A percentile compares a stretch with the other conserved stretches of the same genome.
Evolutionary conservation across 2,113 vertebrate genomes (phyloP).

Genomic region (Elanoides forficatus): DNA sequence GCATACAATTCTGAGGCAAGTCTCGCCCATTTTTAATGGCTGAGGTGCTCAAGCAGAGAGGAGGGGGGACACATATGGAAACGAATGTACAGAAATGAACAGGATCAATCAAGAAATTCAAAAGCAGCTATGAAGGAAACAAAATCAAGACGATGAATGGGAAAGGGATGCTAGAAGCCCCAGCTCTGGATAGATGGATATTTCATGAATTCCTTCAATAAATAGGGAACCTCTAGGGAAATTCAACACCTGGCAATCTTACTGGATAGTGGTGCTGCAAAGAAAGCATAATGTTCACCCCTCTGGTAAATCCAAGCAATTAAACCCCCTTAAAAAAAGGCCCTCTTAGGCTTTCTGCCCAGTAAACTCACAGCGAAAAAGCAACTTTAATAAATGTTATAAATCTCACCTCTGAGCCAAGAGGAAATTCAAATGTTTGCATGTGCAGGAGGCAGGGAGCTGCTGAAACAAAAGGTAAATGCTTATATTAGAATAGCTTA

Average conservation of each 20-base stretch:
- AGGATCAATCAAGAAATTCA: neutral
- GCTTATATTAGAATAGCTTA: conserved; percentile 59
- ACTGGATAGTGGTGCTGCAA: conserved; percentile 60
- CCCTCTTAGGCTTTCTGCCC: conserved; percentile 75
- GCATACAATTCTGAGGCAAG: neutral
- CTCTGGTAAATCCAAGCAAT: conserved; percentile 73
- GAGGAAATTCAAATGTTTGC: conserved; percentile 80
- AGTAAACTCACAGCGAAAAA: conserved; percentile 76
- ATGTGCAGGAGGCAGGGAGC: conserved; percentile 68
- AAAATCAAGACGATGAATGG: neutral
- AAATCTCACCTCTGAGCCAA: conserved; percentile 81
- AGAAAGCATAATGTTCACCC: conserved; percentile 62
- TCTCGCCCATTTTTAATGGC: neutral
- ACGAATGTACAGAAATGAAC: neutral
- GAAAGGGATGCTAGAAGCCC: neutral
- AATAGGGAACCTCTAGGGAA: conserved; percentile 47
- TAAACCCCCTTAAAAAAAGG: conserved; percentile 63
- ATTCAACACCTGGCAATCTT: conserved; percentile 63
- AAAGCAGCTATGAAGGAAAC: conserved; percentile 26
- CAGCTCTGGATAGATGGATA: conserved; percentile 16
- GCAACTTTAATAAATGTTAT: conserved; percentile 80
- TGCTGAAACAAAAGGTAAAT: conserved; percentile 73
- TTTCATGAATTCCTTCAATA: conserved; percentile 40
- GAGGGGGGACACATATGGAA: neutral
- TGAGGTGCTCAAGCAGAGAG: neutral